These are phyloP conservation scores for Amazonetta brasiliensis DNA, from an alignment of 2,797 vertebrate genomes.

Conservation along the genomic window DNA sequence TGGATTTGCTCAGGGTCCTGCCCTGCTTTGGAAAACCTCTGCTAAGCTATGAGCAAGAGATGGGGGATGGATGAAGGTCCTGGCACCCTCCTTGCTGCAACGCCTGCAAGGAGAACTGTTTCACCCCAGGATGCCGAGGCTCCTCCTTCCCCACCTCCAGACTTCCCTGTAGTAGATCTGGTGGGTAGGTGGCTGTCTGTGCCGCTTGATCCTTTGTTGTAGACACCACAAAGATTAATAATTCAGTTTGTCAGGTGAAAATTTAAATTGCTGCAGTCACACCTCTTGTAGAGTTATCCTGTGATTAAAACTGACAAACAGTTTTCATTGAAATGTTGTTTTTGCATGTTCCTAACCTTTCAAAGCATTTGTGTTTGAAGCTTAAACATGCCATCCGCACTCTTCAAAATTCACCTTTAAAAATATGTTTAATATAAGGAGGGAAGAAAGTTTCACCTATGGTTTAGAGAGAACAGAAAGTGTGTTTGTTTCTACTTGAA, in stretches of 20 bases:
- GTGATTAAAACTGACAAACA: constrained; percentile 55
- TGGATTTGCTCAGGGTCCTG: neutral
- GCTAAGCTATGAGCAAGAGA: neutral
- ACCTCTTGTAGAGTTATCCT: constrained; percentile 31
- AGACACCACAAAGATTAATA: neutral
- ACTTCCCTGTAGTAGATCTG: neutral
- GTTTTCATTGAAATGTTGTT: constrained; percentile 1
- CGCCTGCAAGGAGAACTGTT: neutral
- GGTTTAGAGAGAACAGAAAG: neutral
- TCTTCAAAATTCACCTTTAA: neutral
- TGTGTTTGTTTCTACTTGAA: neutral
- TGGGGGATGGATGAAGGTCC: fast-evolving
- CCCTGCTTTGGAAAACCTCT: neutral
- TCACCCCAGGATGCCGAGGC: neutral
- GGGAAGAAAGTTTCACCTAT: neutral
- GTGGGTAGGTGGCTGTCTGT: neutral
- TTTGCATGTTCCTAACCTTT: neutral
- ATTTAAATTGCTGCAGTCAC: constrained; percentile 39
- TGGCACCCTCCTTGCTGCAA: neutral
- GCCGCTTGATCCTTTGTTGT: neutral
- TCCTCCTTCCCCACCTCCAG: neutral
- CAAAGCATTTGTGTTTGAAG: neutral
- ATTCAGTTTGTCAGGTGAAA: constrained; percentile 43
- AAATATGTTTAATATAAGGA: neutral
- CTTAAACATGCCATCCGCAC: neutral